Base-by-base conservation (phyloP, 2,797 vertebrate genomes). In the Melanotaenia maccullochi region DNA sequence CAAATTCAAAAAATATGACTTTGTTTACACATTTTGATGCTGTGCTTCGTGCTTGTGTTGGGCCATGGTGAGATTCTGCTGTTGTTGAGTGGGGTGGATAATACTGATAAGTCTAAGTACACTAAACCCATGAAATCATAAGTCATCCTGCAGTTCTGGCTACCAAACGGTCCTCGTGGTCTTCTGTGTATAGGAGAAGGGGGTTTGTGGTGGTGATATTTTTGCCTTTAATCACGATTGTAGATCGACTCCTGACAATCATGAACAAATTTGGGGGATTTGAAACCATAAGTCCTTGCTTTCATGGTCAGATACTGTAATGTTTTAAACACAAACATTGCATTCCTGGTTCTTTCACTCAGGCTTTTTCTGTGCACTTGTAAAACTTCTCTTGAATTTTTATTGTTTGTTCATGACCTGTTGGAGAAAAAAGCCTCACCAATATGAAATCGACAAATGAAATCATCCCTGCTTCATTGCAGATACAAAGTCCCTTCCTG, bases 51-150 rank as follows among this genome's bases (percentile, higher is more conserved):
- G 14, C 36, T 60, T 25, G 22, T 44, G 60, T 52, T 52, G 47
- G 24, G 6, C 1, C 11, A 30, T 24, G 22, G 16, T 14, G 35
- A 36, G 16, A 5, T 4, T 28, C 52, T 25, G 28, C 12, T 30
- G 16, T 28, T 58, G 60, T 55, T 55, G 20, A 8, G 20, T 54
- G 61, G 22, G 20, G 16, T 11, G 42, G 42, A 63, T n/a, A 30
- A 64, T 3, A 25, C 64, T 7, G 9, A 57, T 44, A 16, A 16
- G 38, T 61, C 3, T 25, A 18, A 24, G 22, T 9, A 18, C 63
- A 55, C 32, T 54, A 65, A 65, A 55, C 35, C 35, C 65, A 66
- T 3, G 4, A 55, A 44, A 36, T 38, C 65, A 24, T 42, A 11
- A 71, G 32, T 16, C 54, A 51, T 65, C 42, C 61, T n/a, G 8